Conservation (phyloP, 2,888 invertebrate species). For the Spodoptera littoralis region DNA sequence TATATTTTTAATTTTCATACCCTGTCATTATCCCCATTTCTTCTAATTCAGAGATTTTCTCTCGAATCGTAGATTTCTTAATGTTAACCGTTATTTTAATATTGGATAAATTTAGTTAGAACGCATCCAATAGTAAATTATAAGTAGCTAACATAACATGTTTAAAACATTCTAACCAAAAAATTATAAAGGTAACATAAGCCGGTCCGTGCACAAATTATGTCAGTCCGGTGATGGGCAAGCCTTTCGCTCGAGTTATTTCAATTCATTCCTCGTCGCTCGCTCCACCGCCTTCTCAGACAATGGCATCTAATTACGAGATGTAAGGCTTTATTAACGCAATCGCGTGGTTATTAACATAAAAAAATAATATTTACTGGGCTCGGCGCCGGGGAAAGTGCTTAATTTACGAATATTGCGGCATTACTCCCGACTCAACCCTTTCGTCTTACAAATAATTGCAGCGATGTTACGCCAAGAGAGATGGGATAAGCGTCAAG, state of each 20-base stretch:
- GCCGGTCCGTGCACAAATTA: slow-evolving; percentile 48
- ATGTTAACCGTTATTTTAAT: too few relatives aligned
- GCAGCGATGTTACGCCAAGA: slow-evolving; percentile 82
- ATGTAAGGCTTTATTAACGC: slow-evolving; percentile 88
- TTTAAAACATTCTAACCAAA: slow-evolving; percentile 8
- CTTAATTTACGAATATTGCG: slow-evolving; percentile 88
- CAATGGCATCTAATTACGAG: slow-evolving; percentile 85
- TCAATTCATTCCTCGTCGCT: slow-evolving; percentile 73
- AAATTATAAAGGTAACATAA: slow-evolving; percentile 21
- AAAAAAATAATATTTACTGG: slow-evolving; percentile 88
- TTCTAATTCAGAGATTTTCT: too few relatives aligned
- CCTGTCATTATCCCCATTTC: too few relatives aligned
- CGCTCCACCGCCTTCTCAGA: slow-evolving; percentile 78
- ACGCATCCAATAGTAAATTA: neutral
- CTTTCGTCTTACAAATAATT: slow-evolving; percentile 86
- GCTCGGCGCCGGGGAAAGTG: slow-evolving; percentile 74
- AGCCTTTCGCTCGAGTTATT: slow-evolving; percentile 71
- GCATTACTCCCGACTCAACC: slow-evolving; percentile 83
- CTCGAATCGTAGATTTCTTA: too few relatives aligned
- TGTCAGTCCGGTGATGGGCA: slow-evolving; percentile 61
- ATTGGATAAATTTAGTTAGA: neutral
- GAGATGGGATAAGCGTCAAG: slow-evolving; percentile 82
- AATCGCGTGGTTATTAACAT: slow-evolving; percentile 87
- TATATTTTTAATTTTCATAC: too few relatives aligned
- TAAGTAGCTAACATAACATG: neutral